These are phyloP conservation scores for Denticeps clupeoides DNA, from an alignment of 2,797 vertebrate genomes.

Conservation along the genomic window DNA sequence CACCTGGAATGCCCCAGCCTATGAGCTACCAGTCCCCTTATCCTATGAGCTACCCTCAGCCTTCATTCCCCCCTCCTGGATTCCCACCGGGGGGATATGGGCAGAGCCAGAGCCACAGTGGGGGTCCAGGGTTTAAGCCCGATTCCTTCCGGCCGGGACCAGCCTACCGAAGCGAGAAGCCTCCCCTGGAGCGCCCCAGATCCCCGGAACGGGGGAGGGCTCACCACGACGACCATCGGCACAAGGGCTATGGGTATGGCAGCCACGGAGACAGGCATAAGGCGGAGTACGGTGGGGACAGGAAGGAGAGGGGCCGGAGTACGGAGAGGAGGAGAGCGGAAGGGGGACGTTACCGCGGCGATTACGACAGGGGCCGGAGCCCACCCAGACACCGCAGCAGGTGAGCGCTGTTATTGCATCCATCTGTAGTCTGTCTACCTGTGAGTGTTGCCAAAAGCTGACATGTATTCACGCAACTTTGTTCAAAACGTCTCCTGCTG, in stretches of 20 bases:
- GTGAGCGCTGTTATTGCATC: constrained; percentile 34
- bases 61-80: constrained; percentile 64
- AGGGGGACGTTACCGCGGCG: constrained; percentile 64
- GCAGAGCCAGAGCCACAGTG: constrained; percentile 63
- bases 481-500: no score
- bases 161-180: constrained; percentile 71
- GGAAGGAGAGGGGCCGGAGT: constrained; percentile 76
- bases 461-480: no score
- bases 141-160: constrained; percentile 58
- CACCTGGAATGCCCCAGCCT: constrained; percentile 63
- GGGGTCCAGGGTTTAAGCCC: constrained; percentile 43
- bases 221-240: constrained; percentile 76
- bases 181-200: constrained; percentile 49
- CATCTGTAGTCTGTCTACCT: neutral
- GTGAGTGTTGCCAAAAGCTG: no score
- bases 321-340: constrained; percentile 70
- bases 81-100: constrained; percentile 62
- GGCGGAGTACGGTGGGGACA: constrained; percentile 56
- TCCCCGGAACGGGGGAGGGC: constrained; percentile 65
- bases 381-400: constrained; percentile 77
- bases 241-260: constrained; percentile 64
- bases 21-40: constrained; percentile 74
- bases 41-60: constrained; percentile 69
- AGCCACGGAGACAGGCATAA: constrained; percentile 66
- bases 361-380: constrained; percentile 69